These are phyloP conservation scores for Salarias fasciatus DNA, from an alignment of 2,797 vertebrate genomes.

Conservation along the genomic window DNA sequence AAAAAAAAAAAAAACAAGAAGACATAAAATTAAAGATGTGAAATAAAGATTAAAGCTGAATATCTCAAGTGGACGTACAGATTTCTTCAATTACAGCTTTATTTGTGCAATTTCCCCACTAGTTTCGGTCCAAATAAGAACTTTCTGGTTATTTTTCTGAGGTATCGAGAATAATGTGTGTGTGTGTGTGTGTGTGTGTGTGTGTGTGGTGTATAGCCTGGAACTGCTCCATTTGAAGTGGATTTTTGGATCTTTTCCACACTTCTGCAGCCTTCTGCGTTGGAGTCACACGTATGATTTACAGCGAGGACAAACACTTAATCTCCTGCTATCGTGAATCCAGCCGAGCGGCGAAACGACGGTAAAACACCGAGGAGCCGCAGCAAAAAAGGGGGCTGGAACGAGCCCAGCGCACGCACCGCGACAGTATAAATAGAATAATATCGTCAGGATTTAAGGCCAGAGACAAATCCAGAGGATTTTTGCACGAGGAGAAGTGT, in stretches of 20 bases:
- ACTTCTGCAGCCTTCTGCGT: constrained; percentile 18
- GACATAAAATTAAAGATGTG: constrained; percentile 5
- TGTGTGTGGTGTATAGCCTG: background rate
- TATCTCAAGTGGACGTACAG: background rate
- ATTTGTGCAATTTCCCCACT: constrained; percentile 3
- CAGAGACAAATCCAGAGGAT: no score
- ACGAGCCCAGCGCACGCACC: no score
- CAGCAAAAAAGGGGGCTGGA: no score
- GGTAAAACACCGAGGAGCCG: no score
- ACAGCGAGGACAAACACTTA: background rate
- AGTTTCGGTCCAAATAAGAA: constrained; percentile 11
- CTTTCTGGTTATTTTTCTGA: background rate
- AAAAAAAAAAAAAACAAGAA: constrained; percentile 59
- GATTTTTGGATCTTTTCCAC: constrained; percentile 10
- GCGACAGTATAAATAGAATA: no score
- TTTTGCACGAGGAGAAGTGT: no score
- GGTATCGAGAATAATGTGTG: background rate
- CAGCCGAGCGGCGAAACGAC: no score
- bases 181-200: no score
- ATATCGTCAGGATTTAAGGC: no score
- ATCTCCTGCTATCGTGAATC: background rate
- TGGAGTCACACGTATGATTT: constrained; percentile 13
- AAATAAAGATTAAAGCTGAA: constrained; percentile 11
- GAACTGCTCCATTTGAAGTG: background rate
- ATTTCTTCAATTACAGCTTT: background rate